Base-by-base conservation (phyloP, 2,888 invertebrate species). In the Oscheius myriophilus region DNA sequence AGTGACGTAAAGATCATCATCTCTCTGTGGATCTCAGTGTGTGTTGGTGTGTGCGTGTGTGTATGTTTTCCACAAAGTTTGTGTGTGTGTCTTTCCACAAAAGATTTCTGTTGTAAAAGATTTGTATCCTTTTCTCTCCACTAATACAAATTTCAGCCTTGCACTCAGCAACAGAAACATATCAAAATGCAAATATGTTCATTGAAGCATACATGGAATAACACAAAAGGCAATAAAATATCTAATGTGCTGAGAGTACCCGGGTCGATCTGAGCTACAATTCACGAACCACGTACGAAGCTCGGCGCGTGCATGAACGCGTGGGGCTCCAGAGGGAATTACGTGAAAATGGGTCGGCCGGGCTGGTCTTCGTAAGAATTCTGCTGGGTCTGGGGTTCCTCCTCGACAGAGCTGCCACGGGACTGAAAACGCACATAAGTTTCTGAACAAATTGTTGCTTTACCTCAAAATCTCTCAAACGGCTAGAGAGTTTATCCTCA, bases 401-500 rank as follows among this genome's bases (percentile, higher is more conserved):
- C 25, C 25, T n/a, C 53, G 21, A n/a, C 21, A 18, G 25, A 53
- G 16, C 33, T 33, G 3, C 25, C 46, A 11, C n/a, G 21, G 21
- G 46, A 46, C n/a, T 46, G 21, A 21, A 16, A 53, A 53, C 18
- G 23, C 6, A 23, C 6, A 18, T 18, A 3, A 53, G 2, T 53
- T 2, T n/a, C 9, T 6, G 53, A 6, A 11, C 9, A n/a, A 23
- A 49, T 11, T 1, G 18, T 18, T 49, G 2, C 1, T 1, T 62
- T 4, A 79, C 80, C 76, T 82, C 77, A 14, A 82, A 69, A 53
- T 75, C 55, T 43, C 78, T 71, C 42, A 83, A 62, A 49, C 76
- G 65, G 51, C 76, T 73, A 14, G 77, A 78, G 2, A 84, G 63
- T 61, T 78, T 82, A 72, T 84, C 84, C 26, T 72, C 72, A 71